These are phyloP conservation scores for Nibea coibor DNA, from an alignment of 2,113 vertebrate species.

Conservation along the genomic window DNA sequence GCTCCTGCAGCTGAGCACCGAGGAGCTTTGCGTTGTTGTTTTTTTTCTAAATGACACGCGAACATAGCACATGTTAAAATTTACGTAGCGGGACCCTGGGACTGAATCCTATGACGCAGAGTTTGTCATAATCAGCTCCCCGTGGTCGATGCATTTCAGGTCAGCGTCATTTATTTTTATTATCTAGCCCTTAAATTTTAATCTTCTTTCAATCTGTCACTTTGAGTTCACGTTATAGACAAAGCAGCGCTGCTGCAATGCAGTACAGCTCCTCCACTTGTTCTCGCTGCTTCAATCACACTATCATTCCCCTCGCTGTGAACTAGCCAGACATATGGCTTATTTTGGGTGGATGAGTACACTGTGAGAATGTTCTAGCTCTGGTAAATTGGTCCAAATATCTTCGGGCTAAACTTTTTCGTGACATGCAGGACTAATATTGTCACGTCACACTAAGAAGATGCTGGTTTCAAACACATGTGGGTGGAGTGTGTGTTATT, in stretches of 20 bases:
- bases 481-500: neutral
- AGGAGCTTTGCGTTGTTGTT: slow-evolving; percentile 7
- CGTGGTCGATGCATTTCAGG: neutral
- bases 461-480: neutral
- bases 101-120: slow-evolving; percentile 2
- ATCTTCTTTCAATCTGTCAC: slow-evolving; percentile 14
- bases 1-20: slow-evolving; percentile 42
- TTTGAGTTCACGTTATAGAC: neutral
- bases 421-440: neutral
- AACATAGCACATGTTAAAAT: neutral
- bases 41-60: slow-evolving; percentile 15
- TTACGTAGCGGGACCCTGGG: neutral
- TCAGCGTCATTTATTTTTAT: neutral
- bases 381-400: neutral
- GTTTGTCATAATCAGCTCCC: neutral
- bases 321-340: too few relatives aligned
- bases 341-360: neutral
- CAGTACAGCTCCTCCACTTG: neutral
- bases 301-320: neutral
- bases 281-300: neutral
- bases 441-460: neutral
- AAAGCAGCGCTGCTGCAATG: neutral
- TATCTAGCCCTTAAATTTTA: neutral
- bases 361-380: neutral
- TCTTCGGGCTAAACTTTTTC: neutral